Evolutionary conservation across 2,113 vertebrate species (phyloP).

Genomic region (Muscicapa adusta): DNA sequence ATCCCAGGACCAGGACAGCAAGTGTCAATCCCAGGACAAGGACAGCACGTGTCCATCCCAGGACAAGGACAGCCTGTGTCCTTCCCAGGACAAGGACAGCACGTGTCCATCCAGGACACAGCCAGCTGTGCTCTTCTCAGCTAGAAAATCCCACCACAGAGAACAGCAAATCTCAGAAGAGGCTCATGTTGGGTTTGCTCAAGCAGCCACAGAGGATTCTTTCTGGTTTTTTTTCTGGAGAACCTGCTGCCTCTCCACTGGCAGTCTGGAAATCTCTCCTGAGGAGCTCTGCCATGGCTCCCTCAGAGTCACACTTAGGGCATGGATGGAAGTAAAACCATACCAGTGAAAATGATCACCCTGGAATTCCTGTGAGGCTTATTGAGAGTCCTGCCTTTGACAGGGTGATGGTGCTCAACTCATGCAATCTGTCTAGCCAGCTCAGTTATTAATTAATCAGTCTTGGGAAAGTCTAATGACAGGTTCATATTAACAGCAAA

Average conservation of each 20-base stretch:
- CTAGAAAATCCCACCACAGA: rapidly evolving
- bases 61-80: no score
- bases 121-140: background rate
- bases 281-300: background rate
- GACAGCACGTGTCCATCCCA: no score
- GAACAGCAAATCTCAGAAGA: background rate
- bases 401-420: background rate
- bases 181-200: background rate
- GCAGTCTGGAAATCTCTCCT: background rate
- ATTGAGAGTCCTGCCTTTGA: background rate
- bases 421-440: background rate
- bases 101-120: background rate
- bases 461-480: background rate
- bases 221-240: background rate
- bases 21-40: no score
- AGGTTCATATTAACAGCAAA: background rate
- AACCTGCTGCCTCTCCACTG: background rate
- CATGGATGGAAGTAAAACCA: background rate
- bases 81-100: no score
- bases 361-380: background rate
- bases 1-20: no score
- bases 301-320: background rate
- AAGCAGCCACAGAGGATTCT: background rate
- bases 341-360: background rate
- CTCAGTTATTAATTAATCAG: background rate